Evolutionary conservation across 2,888 invertebrate genomes (phyloP), one percentile per base, ranked within the genome.

Genomic region (Thymelicus lineola): DNA sequence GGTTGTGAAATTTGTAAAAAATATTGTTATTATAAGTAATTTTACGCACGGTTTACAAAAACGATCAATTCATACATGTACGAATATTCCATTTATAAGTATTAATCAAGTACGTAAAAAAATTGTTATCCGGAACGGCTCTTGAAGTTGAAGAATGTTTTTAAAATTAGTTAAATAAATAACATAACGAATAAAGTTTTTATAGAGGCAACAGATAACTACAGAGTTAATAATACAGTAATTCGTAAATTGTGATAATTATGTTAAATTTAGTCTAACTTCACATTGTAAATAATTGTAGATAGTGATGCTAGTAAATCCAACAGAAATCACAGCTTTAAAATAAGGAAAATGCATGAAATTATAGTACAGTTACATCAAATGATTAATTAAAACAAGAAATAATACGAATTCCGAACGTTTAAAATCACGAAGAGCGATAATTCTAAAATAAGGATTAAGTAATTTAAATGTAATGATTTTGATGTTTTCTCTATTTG

Each of bases 1-100:
- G 88, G 88, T 88, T 88, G 88, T 88, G 88, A 88, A 80, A 79
- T 80, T 80, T 81, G 73, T 77, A 80, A 77, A 77, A 75, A 67
- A 48, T 67, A 53, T 61, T 60, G 50, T 60, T 53, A 64, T 45
- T 50, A 17, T 64, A 64, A 64, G 64, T 64, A 72, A 74, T 71
- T 45, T 46, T 55, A 74, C 66, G 74, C 72, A 74, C 73, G 66
- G 53, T 66, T 72, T 64, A 64, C 70, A 69, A 71, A 53, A 53
- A 15, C 28, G 12, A 65, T 57, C 6, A 60, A n/a, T n/a, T n/a
- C 38, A 35, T 66, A 66, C 35, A 46, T 15, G 50, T 66, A 66
- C 66, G 20, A 60, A 60, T 66, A 66, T 50, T 60, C 59, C 20
- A 60, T 66, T 60, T 66, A 60, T 48, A 59, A 28, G 28, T 28